Evolutionary conservation across 92 coral and sea anemone genomes (phyloP).

Genomic region (Bergia sp.): DNA sequence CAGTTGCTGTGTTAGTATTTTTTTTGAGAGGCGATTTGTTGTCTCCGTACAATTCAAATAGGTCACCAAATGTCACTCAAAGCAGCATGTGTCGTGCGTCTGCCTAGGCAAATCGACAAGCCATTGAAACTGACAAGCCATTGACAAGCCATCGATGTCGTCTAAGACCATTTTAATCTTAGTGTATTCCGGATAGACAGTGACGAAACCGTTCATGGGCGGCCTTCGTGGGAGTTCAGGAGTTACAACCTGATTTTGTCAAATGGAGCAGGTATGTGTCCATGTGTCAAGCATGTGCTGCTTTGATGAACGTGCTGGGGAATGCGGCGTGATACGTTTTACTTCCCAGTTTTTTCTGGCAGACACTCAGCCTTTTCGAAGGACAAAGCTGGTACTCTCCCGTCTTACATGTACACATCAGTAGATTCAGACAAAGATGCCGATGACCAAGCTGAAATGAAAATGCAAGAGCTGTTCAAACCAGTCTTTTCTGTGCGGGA

Average conservation of each 20-base stretch:
- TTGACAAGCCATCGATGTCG: not conserved
- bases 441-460: conserved; percentile 43
- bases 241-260: not conserved
- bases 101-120: too few species aligned
- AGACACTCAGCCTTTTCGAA: conserved; percentile 34
- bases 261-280: too few species aligned
- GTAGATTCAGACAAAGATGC: conserved; percentile 36
- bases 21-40: too few species aligned
- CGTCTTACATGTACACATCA: conserved; percentile 16
- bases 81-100: too few species aligned
- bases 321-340: not conserved
- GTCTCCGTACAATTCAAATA: too few species aligned
- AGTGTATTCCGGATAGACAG: not conserved
- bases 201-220: not conserved
- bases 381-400: conserved; percentile 59
- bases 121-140: too few species aligned
- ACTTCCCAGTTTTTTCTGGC: not conserved
- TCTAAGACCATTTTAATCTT: conserved; percentile 3
- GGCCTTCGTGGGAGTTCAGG: not conserved
- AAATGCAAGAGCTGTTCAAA: conserved; percentile 39
- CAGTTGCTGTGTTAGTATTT: too few species aligned
- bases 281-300: not conserved
- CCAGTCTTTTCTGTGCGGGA: conserved; percentile 14
- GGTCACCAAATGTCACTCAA: too few species aligned
- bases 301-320: not conserved